Percentiles rank a stretch among this genome's conserved stretches.
phyloP scores from a whole-genome alignment of 2,888 invertebrate species.

The Eupithecia subumbrata region DNA sequence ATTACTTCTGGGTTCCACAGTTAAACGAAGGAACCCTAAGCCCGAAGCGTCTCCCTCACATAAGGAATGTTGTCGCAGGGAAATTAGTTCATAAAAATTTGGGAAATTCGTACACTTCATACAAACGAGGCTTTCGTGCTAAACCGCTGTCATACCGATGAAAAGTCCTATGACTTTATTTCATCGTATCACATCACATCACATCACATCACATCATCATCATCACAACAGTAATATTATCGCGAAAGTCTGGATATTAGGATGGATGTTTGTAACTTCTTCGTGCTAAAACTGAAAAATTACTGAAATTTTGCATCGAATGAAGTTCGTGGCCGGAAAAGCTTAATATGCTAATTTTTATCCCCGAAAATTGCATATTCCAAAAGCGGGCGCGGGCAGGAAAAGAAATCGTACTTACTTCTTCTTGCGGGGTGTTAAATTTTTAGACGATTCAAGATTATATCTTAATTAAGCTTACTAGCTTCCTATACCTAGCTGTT shows the following conservation, averaged over 20 bases:
- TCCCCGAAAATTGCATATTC: neutral
- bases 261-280: neutral
- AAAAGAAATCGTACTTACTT: no score
- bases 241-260: neutral
- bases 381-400: no score
- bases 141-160: constrained; percentile 48
- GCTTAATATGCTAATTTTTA: neutral
- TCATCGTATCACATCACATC: neutral
- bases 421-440: no score
- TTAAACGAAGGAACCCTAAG: constrained; percentile 46
- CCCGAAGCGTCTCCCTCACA: constrained; percentile 70
- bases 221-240: neutral
- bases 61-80: constrained; percentile 78
- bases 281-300: neutral
- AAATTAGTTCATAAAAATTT: constrained; percentile 81
- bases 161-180: constrained; percentile 5
- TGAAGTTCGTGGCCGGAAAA: neutral
- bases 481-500: neutral
- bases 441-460: no score
- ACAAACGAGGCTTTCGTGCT: constrained; percentile 9
- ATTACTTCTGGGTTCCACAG: neutral
- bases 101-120: constrained; percentile 49
- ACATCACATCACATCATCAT: neutral
- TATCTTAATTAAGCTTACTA: no score
- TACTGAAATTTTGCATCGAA: neutral